Evolutionary conservation across 2,888 invertebrate genomes (phyloP).

Genomic region (Heteropelma amictum): DNA sequence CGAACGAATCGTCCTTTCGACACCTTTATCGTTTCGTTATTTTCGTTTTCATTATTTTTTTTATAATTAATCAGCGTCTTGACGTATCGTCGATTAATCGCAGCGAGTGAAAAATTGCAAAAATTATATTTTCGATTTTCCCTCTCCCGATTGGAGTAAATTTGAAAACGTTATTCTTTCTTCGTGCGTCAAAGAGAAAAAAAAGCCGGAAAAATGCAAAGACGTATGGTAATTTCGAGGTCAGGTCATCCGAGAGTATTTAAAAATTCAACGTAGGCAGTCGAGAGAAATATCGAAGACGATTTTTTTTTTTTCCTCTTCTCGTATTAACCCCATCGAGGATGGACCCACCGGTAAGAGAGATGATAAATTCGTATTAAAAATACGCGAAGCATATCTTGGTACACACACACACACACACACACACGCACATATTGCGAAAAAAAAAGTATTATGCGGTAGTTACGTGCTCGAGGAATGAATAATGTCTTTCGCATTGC

Average conservation of each 20-base stretch:
- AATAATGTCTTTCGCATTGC: conserved; percentile 51
- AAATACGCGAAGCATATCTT: conserved; percentile 52
- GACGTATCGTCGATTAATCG: too few species aligned
- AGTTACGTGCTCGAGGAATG: conserved; percentile 52
- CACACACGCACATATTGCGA: not conserved
- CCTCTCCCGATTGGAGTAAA: too few species aligned
- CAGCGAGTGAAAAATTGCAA: too few species aligned
- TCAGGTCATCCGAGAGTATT: not conserved
- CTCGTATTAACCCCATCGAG: not conserved
- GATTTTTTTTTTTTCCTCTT: not conserved
- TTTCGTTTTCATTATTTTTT: too few species aligned
- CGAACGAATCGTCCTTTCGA: too few species aligned
- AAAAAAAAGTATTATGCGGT: conserved; percentile 43
- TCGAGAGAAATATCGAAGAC: not conserved
- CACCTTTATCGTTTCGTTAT: too few species aligned
- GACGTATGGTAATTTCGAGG: not conserved
- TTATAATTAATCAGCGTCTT: too few species aligned
- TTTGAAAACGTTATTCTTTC: too few species aligned
- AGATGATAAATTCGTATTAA: conserved; percentile 55
- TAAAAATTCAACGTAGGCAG: not conserved
- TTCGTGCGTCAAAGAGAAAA: too few species aligned
- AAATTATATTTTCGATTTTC: too few species aligned
- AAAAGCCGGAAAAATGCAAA: not conserved
- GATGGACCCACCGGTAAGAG: conserved; percentile 32
- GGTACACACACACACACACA: not conserved